A percentile compares a stretch with the other conserved stretches of the same genome.
Evolutionary conservation across 2,888 invertebrate genomes (phyloP).

Genomic region (Ernsta delagoae): DNA sequence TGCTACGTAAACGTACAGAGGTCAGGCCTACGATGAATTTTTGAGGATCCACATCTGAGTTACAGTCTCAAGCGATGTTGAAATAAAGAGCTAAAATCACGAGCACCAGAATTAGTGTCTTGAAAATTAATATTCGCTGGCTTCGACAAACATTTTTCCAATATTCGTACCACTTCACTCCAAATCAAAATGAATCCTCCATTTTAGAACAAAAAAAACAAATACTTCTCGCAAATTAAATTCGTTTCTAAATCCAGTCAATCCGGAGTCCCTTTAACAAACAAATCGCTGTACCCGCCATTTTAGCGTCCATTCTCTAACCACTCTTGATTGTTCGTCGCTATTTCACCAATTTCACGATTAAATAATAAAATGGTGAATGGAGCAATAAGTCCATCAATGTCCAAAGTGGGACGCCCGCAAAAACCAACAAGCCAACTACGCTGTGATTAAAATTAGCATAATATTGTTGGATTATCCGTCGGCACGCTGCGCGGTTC

Average conservation of each 20-base stretch:
- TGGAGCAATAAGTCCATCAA: conserved; percentile 36
- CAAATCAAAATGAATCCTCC: not conserved
- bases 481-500: not conserved
- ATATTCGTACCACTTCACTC: not conserved
- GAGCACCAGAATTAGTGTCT: too few species aligned
- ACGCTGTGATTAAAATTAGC: conserved; percentile 43
- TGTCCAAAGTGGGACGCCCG: conserved; percentile 36
- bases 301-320: conserved; percentile 25
- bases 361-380: conserved; percentile 33
- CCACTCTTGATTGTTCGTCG: conserved; percentile 27
- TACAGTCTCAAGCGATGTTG: too few species aligned
- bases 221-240: not conserved
- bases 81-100: too few species aligned
- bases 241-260: conserved; percentile 3
- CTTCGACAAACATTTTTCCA: not conserved
- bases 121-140: not conserved
- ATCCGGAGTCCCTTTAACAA: conserved; percentile 17
- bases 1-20: too few species aligned
- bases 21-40: too few species aligned
- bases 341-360: conserved; percentile 32
- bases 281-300: conserved; percentile 20
- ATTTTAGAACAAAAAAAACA: not conserved
- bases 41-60: too few species aligned
- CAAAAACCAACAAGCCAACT: conserved; percentile 41
- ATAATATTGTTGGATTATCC: conserved; percentile 35